A percentile compares a stretch with the other conserved stretches of the same genome.
These are phyloP conservation scores for Cochlearius cochlearius DNA, from an alignment of 2,113 vertebrate genomes.

Conservation along the genomic window DNA sequence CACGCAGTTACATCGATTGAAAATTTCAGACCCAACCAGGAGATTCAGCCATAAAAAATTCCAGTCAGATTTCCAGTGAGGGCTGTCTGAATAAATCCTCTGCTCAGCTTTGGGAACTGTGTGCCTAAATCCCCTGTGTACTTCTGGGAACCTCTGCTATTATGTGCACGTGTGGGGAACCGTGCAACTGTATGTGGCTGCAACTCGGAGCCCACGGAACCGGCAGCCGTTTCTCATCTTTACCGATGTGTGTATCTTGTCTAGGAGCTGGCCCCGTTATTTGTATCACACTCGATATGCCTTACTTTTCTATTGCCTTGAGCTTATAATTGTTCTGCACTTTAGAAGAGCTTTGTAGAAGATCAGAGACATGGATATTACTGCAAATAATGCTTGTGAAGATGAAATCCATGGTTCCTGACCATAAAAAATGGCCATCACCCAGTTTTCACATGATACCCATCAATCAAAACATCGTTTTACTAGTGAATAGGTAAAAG, in stretches of 20 bases:
- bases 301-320: neutral
- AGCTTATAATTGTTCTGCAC: neutral
- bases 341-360: neutral
- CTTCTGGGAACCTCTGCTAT: neutral
- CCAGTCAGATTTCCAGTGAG: neutral
- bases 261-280: neutral
- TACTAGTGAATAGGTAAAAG: neutral
- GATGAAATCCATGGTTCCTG: neutral
- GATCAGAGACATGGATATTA: neutral
- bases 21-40: neutral
- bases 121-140: neutral
- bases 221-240: neutral
- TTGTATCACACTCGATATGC: neutral
- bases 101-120: neutral
- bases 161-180: accelerated
- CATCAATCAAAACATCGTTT: neutral
- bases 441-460: neutral
- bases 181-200: neutral
- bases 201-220: neutral
- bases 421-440: neutral
- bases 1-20: neutral
- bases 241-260: neutral
- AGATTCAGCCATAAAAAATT: neutral
- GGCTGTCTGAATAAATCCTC: neutral
- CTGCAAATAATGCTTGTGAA: neutral